These are phyloP conservation scores for Athripsodes cinereus DNA, from an alignment of 2,888 invertebrate genomes.

Conservation along the genomic window DNA sequence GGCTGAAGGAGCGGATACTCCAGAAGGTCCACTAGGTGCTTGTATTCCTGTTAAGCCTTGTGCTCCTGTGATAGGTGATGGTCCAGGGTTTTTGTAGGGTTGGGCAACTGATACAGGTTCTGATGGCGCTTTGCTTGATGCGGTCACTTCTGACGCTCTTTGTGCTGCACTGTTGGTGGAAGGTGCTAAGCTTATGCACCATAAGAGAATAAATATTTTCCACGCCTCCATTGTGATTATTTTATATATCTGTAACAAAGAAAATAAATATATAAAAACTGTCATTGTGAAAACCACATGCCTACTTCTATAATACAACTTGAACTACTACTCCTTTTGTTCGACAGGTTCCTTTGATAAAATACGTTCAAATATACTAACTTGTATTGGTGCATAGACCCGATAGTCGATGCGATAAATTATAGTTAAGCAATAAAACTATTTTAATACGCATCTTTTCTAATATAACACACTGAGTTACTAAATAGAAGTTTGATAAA, in stretches of 20 bases:
- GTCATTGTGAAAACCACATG: no score
- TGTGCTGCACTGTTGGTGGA: conserved; percentile 16
- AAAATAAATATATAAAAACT: background rate
- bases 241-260: conserved; percentile 11
- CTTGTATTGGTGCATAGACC: no score
- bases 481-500: no score
- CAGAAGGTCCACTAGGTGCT: conserved; percentile 21
- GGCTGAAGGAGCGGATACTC: conserved; percentile 46
- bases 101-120: conserved; percentile 45
- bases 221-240: conserved; percentile 10
- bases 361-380: no score
- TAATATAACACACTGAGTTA: no score
- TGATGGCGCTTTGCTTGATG: conserved; percentile 20
- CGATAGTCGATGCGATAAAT: no score
- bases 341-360: background rate
- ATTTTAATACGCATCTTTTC: no score
- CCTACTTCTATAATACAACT: no score
- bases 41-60: conserved; percentile 34
- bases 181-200: conserved; percentile 10
- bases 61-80: conserved; percentile 44
- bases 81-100: conserved; percentile 45
- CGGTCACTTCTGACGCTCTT: conserved; percentile 12
- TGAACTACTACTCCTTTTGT: no score
- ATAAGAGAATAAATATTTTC: conserved; percentile 6
- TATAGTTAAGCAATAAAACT: no score